A percentile compares a stretch with the other conserved stretches of the same genome.
Conservation (phyloP, 2,113 vertebrate genomes). For the Lates calcarifer region DNA sequence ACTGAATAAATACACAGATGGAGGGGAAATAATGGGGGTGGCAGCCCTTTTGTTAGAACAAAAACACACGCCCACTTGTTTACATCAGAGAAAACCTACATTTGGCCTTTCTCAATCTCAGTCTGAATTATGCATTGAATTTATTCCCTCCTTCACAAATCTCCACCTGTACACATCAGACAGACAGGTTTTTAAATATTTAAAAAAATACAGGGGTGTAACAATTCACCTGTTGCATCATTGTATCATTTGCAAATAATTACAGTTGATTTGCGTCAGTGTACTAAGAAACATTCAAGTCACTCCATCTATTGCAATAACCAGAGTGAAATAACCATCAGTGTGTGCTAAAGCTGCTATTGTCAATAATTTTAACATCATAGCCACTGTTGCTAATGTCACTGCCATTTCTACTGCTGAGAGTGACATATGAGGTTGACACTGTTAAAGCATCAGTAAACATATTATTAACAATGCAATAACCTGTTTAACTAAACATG, state of each 20-base stretch:
- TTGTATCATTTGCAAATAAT: background rate
- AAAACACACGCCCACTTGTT: background rate
- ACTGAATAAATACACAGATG: background rate
- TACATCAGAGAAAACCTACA: background rate
- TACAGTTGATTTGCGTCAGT: background rate
- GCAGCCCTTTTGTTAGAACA: background rate
- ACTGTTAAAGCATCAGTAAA: background rate
- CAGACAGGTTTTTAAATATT: background rate
- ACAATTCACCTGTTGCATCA: conserved; percentile 34
- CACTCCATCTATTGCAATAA: background rate
- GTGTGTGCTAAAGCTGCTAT: background rate
- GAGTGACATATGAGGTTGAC: background rate
- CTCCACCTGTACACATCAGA: conserved; percentile 4
- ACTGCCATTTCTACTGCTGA: background rate
- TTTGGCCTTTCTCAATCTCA: background rate
- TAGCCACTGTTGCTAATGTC: background rate
- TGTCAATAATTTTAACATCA: background rate
- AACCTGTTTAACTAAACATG: background rate
- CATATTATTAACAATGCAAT: background rate
- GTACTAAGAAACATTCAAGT: background rate
- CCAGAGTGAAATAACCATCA: background rate
- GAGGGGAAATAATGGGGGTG: background rate
- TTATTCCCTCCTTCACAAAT: conserved; percentile 15
- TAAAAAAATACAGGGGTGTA: background rate
- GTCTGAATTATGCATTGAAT: conserved; percentile 4